Evolutionary conservation across 2,797 vertebrate species (phyloP).

Genomic region (Schizopygopsis malacanthus): DNA sequence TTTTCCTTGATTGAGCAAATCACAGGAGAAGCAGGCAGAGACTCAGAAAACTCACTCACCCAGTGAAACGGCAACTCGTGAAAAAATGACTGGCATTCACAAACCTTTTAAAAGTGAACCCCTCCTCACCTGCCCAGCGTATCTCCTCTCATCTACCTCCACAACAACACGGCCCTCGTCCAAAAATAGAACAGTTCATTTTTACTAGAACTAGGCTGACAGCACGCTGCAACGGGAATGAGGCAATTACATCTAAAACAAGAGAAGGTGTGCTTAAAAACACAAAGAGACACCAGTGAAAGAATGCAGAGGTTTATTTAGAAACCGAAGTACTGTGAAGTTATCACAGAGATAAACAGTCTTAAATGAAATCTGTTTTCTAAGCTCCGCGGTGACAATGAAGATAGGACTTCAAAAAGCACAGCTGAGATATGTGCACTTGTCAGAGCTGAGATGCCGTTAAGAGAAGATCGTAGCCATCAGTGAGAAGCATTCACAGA

Average conservation of each 20-base stretch:
- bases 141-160: background rate
- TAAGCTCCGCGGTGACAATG: slow-evolving; percentile 10
- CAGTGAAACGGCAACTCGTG: background rate
- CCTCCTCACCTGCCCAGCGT: slow-evolving; percentile 7
- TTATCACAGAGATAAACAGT: slow-evolving; percentile 34
- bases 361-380: slow-evolving; percentile 25
- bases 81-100: slow-evolving; percentile 8
- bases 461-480: slow-evolving; percentile 16
- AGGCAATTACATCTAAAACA: slow-evolving; percentile 30
- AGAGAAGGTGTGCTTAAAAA: slow-evolving; percentile 20
- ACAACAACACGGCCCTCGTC: background rate
- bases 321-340: slow-evolving; percentile 30
- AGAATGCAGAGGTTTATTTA: slow-evolving; percentile 37
- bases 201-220: slow-evolving; percentile 30
- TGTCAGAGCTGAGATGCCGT: background rate
- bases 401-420: slow-evolving; percentile 35
- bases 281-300: slow-evolving; percentile 26
- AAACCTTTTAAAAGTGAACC: background rate
- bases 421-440: slow-evolving; percentile 37
- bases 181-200: slow-evolving; percentile 36
- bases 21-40: slow-evolving; percentile 9
- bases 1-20: slow-evolving; percentile 31
- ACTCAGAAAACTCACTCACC: background rate
- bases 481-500: slow-evolving; percentile 13
- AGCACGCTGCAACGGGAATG: background rate